These are phyloP conservation scores for Austrolebias charrua DNA, from an alignment of 2,797 vertebrate species.

Conservation along the genomic window DNA sequence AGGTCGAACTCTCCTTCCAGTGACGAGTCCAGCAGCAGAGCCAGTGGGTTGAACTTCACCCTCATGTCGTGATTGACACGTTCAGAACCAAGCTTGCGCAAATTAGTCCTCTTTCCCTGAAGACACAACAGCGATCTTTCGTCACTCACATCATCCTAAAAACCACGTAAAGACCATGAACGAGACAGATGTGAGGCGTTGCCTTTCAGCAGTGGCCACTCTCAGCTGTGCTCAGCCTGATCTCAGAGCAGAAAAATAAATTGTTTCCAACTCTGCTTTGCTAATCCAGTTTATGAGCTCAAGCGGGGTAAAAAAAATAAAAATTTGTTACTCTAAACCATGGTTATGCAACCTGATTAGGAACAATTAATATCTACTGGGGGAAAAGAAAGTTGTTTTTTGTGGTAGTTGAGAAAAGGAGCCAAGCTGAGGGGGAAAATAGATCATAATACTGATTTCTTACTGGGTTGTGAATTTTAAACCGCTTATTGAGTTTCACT, in stretches of 20 bases:
- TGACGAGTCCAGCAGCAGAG: slow-evolving; percentile 94
- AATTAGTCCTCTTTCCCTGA: slow-evolving; percentile 94
- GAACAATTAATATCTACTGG: slow-evolving; percentile 3
- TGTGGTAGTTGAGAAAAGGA: slow-evolving; percentile 26
- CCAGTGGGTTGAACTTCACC: slow-evolving; percentile 95
- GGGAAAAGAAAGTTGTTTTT: slow-evolving; percentile 9
- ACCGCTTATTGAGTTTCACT: slow-evolving; percentile 29
- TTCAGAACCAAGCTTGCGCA: slow-evolving; percentile 91
- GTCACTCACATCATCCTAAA: slow-evolving; percentile 10
- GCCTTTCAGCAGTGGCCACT: neutral
- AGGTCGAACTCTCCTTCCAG: slow-evolving; percentile 97
- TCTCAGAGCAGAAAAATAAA: slow-evolving; percentile 25
- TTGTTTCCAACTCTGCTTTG: slow-evolving; percentile 29
- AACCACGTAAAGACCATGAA: slow-evolving; percentile 1
- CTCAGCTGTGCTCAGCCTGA: slow-evolving; percentile 17
- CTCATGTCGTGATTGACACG: slow-evolving; percentile 92
- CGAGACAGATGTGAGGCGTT: neutral
- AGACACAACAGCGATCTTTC: slow-evolving; percentile 32
- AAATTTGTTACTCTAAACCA: slow-evolving; percentile 35
- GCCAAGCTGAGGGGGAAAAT: slow-evolving; percentile 17
- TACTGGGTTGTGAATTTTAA: slow-evolving; percentile 41
- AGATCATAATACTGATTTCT: slow-evolving; percentile 49
- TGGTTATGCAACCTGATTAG: slow-evolving; percentile 59
- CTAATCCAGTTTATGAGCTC: slow-evolving; percentile 54
- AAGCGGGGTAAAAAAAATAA: slow-evolving; percentile 30